A percentile compares a stretch with the other conserved stretches of the same genome.
Conservation (phyloP, 92 coral and sea anemone species). For the Umimayanthus chanpuru region DNA sequence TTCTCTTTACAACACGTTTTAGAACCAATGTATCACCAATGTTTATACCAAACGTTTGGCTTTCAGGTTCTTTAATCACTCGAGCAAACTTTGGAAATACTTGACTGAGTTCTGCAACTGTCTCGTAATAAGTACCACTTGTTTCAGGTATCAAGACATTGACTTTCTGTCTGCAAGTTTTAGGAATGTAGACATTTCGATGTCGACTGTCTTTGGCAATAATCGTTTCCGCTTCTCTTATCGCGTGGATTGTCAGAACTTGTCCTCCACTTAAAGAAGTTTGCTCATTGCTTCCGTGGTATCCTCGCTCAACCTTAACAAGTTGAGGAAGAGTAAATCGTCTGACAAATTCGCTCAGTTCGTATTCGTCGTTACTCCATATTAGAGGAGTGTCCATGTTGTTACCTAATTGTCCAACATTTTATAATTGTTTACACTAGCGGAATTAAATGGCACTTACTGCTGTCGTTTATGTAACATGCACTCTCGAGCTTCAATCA, state of each 20-base stretch:
- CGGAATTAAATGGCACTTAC: no score
- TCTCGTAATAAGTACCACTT: neutral
- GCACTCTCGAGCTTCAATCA: no score
- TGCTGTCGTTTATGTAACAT: no score
- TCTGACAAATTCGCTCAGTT: slow-evolving; percentile 30
- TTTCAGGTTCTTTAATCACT: neutral
- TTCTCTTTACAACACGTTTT: neutral
- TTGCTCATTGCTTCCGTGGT: slow-evolving; percentile 53
- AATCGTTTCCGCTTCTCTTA: slow-evolving; percentile 51
- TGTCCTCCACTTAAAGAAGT: slow-evolving; percentile 66
- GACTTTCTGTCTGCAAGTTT: slow-evolving; percentile 23
- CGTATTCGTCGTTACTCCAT: slow-evolving; percentile 47
- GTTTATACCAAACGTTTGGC: neutral
- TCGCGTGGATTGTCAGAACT: slow-evolving; percentile 60
- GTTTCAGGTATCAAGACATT: neutral
- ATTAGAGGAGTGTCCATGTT: slow-evolving; percentile 11
- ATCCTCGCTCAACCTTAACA: slow-evolving; percentile 65
- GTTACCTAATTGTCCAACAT: no score
- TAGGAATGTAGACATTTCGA: slow-evolving; percentile 14
- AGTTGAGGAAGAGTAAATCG: slow-evolving; percentile 51
- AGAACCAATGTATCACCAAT: slow-evolving; percentile 8
- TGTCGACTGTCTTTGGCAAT: slow-evolving; percentile 5
- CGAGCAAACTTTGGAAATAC: neutral
- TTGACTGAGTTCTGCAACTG: neutral
- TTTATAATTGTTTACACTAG: no score